Conservation (phyloP, 35 echinoderm and acorn worm species). For the Ptychodera flava region DNA sequence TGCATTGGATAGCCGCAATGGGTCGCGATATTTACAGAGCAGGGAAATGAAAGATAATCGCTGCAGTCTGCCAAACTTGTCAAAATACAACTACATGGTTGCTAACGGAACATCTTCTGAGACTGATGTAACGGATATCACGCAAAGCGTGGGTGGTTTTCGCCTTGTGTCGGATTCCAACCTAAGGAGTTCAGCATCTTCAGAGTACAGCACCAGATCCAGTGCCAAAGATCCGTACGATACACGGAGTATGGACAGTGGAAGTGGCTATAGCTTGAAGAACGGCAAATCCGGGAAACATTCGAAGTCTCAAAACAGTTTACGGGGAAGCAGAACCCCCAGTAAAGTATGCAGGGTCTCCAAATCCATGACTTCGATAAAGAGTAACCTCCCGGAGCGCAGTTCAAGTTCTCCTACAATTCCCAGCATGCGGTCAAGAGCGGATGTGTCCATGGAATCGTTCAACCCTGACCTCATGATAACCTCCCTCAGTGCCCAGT, state of each 20-base stretch:
- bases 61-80: background rate
- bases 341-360: slow-evolving; percentile 46
- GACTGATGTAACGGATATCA: background rate
- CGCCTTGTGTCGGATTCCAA: background rate
- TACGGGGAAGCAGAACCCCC: slow-evolving; percentile 28
- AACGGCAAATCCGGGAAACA: slow-evolving; percentile 23
- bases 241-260: slow-evolving; percentile 5
- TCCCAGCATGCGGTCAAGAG: background rate
- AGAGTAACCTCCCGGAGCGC: background rate
- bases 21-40: background rate
- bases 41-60: background rate
- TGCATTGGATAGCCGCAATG: background rate
- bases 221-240: slow-evolving; percentile 1
- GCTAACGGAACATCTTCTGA: background rate
- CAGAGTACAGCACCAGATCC: background rate
- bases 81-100: background rate
- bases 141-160: background rate
- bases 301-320: slow-evolving; percentile 38
- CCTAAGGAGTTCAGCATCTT: background rate
- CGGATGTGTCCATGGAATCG: background rate
- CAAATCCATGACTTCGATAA: slow-evolving; percentile 55
- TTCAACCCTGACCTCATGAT: background rate
- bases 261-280: background rate
- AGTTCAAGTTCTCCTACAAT: background rate
- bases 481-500: background rate